Percentiles rank a stretch among this genome's conserved stretches.
These are phyloP conservation scores for Andrena flavipes DNA, from an alignment of 2,888 invertebrate species.

Conservation along the genomic window DNA sequence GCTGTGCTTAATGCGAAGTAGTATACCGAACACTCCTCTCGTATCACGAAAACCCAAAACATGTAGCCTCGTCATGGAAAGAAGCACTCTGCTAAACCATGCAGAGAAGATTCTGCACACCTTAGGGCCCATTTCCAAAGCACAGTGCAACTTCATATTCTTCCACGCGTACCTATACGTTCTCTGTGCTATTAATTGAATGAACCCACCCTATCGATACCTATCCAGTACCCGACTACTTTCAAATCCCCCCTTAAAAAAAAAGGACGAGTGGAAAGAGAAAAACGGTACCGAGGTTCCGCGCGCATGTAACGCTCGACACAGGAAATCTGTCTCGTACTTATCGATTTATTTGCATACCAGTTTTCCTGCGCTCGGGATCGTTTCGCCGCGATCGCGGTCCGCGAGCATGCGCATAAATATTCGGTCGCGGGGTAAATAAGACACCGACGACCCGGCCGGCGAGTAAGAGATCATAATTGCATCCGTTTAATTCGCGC, in stretches of 20 bases:
- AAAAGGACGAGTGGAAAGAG: background rate
- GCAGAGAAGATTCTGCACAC: background rate
- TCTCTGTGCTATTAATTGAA: slow-evolving; percentile 26
- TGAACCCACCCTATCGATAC: slow-evolving; percentile 21
- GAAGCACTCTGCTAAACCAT: background rate
- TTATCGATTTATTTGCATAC: slow-evolving; percentile 45
- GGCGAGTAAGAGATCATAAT: slow-evolving; percentile 25
- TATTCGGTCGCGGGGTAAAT: slow-evolving; percentile 36
- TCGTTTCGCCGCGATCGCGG: background rate
- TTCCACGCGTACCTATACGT: background rate
- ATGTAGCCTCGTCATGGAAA: no score
- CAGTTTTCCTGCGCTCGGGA: slow-evolving; percentile 12
- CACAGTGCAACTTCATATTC: background rate
- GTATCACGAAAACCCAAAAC: no score
- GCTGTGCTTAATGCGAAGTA: no score
- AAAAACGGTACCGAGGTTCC: background rate
- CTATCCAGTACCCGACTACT: slow-evolving; percentile 10
- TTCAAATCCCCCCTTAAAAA: background rate
- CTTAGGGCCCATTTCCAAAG: background rate
- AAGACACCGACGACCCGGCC: slow-evolving; percentile 28
- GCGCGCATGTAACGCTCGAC: slow-evolving; percentile 12
- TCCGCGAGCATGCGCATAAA: background rate
- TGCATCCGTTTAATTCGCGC: slow-evolving; percentile 17
- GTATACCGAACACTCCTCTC: no score
- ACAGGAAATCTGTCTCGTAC: slow-evolving; percentile 27